Evolutionary conservation across 2,797 vertebrate species (phyloP), one percentile per base, ranked within the genome.

Genomic region (Nyctibius grandis): DNA sequence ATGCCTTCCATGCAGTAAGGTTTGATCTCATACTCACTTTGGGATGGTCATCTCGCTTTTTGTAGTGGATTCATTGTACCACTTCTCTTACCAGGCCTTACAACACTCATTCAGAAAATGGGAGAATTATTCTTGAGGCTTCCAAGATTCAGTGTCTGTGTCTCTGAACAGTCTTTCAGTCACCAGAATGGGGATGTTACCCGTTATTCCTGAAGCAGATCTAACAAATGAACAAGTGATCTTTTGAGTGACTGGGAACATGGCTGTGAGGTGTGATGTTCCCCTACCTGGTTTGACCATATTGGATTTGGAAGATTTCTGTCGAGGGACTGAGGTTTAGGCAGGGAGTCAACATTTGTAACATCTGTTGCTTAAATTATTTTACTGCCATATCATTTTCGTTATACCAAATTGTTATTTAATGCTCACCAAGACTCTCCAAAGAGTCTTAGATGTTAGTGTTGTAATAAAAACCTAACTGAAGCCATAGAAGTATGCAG

Each of bases 101-200:
- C 2, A 25, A 29, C 20, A 15, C 6, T 77, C 5, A 26, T 53
- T 69, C 33, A 50, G 54, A 76, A 91, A 57, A 87, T 25, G 26
- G 4, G 18, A 65, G 18, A 57, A 57, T 67, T 80, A 16, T 79
- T 81, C 19, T 22, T 67, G 19, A 84, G n/a, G 8, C 44, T 80
- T 70, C 19, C 22, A 59, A 9, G 28, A 47, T 33, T 61, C 14
- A 50, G 18, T 0, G 0, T 48, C 42, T 0, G 0, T 6, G 0
- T 28, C 16, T 89, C 11, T 45, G 79, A 42, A 19, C 12, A 68
- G 25, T 54, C 11, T 84, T 72, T 59, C 53, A 51, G 53, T 59
- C 53, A 72, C 15, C 26, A 65, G 19, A 74, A 44, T n/a, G 17
- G 31, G 17, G 44, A 28, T 44, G 6, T 63, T 72, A 14, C 34